These are phyloP conservation scores for Atherinomorus stipes DNA, from an alignment of 2,113 vertebrate genomes.

Conservation along the genomic window DNA sequence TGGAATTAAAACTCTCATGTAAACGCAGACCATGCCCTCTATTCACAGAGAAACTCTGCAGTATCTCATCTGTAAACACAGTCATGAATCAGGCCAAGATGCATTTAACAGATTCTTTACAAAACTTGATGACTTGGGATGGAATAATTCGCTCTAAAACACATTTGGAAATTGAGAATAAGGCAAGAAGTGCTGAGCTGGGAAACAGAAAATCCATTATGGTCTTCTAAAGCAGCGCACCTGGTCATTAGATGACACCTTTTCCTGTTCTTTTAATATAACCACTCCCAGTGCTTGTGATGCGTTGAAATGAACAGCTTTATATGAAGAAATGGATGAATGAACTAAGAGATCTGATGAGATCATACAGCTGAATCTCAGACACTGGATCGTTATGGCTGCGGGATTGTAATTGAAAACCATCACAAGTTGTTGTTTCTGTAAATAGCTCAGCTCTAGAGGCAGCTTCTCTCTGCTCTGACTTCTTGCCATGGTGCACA, in stretches of 20 bases:
- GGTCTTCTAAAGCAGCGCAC: neutral
- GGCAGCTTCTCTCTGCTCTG: neutral
- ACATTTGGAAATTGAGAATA: neutral
- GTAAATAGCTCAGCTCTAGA: constrained; percentile 44
- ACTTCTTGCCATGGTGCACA: neutral
- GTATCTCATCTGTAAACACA: too few relatives aligned
- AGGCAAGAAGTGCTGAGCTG: too few relatives aligned
- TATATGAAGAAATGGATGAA: neutral
- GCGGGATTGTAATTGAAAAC: neutral
- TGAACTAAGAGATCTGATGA: neutral
- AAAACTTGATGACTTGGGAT: too few relatives aligned
- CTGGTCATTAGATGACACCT: neutral
- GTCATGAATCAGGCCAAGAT: too few relatives aligned
- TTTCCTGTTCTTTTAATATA: neutral
- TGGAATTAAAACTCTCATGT: too few relatives aligned
- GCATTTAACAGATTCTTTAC: too few relatives aligned
- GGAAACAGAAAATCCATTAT: neutral
- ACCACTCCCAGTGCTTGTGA: too few relatives aligned
- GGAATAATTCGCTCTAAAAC: neutral
- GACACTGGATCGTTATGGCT: neutral
- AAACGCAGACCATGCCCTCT: too few relatives aligned
- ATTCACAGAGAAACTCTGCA: too few relatives aligned
- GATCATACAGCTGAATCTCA: neutral
- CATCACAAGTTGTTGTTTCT: neutral
- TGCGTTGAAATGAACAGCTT: too few relatives aligned